phyloP scores from a whole-genome alignment of 2,113 vertebrate species.

The Pedionomus torquatus region DNA sequence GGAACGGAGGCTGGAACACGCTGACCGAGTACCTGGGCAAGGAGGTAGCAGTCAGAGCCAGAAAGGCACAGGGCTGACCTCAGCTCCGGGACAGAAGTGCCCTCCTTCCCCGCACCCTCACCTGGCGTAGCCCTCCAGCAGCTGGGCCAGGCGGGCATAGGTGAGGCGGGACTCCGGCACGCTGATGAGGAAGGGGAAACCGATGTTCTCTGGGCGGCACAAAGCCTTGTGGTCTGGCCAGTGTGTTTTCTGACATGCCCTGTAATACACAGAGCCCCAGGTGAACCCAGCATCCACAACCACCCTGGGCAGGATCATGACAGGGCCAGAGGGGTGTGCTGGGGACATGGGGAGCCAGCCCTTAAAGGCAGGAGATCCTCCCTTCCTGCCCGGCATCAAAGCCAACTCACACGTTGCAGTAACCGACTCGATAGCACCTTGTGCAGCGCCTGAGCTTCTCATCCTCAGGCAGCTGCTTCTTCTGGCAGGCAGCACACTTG shows the following conservation, averaged over 20 bases:
- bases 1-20: conserved; percentile 96
- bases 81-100: accelerated
- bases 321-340: not conserved
- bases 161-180: conserved; percentile 92
- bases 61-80: not conserved
- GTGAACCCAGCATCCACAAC: not conserved
- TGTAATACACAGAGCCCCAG: conserved; percentile 39
- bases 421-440: conserved; percentile 95
- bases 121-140: conserved; percentile 94
- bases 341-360: not conserved
- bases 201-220: conserved; percentile 93
- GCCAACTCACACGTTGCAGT: conserved; percentile 94
- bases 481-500: conserved; percentile 94
- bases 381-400: not conserved
- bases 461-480: conserved; percentile 89
- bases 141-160: conserved; percentile 87
- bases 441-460: conserved; percentile 95
- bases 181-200: conserved; percentile 93
- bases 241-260: conserved; percentile 92
- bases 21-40: conserved; percentile 88
- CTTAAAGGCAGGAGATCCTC: not conserved
- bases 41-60: not conserved
- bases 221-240: conserved; percentile 91
- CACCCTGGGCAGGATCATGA: not conserved
- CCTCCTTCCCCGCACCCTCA: conserved; percentile 47